These are phyloP conservation scores for Dasypolia templi DNA, from an alignment of 2,888 invertebrate species.

Conservation along the genomic window DNA sequence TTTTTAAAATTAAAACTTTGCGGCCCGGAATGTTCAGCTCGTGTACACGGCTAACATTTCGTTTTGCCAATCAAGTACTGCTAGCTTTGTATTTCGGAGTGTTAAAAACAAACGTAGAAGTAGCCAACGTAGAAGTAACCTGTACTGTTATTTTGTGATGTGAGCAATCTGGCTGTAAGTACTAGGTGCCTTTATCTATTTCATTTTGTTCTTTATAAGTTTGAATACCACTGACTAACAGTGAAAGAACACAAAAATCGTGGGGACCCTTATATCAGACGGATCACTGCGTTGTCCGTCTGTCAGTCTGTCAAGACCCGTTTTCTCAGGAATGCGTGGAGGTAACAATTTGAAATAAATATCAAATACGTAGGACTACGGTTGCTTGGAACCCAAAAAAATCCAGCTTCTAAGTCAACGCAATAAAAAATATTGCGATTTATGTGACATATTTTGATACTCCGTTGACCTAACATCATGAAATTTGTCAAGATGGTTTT, in stretches of 20 bases:
- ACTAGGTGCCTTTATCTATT: not conserved
- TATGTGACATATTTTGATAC: too few relatives aligned
- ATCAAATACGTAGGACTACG: too few relatives aligned
- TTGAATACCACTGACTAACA: not conserved
- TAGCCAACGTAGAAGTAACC: conserved; percentile 1
- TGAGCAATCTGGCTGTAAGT: not conserved
- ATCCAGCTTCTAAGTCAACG: too few relatives aligned
- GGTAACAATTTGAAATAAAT: too few relatives aligned
- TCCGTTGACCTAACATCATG: too few relatives aligned
- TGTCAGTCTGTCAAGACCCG: too few relatives aligned
- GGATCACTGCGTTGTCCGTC: too few relatives aligned
- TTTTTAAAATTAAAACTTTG: conserved; percentile 90
- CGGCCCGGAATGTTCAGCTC: conserved; percentile 82
- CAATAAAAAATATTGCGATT: too few relatives aligned
- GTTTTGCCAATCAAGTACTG: conserved; percentile 63
- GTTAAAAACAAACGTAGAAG: conserved; percentile 15
- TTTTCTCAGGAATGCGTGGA: too few relatives aligned
- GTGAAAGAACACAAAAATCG: not conserved
- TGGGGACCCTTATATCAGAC: too few relatives aligned
- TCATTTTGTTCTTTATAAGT: not conserved
- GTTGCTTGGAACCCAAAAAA: too few relatives aligned
- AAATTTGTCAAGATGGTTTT: too few relatives aligned
- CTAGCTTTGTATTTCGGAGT: conserved; percentile 44
- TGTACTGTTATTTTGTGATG: not conserved
- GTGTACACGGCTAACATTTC: conserved; percentile 72